Percentiles rank a stretch among this genome's conserved stretches.
phyloP scores from a whole-genome alignment of 1,140 invertebrate species.

The Episyrphus balteatus region DNA sequence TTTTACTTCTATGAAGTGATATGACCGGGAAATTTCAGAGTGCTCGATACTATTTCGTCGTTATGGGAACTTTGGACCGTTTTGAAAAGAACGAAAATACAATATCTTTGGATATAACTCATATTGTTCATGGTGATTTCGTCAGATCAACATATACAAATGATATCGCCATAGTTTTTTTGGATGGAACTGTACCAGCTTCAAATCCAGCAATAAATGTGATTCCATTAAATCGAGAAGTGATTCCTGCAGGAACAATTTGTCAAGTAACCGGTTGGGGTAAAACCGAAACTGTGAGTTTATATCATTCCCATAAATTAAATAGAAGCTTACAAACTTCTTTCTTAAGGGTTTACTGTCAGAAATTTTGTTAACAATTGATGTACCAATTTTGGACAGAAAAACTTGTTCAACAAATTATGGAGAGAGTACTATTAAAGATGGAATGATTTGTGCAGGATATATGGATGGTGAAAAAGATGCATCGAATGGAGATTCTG shows the following conservation, averaged over 20 bases:
- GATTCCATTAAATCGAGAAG: slow-evolving; percentile 10
- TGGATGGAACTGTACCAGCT: slow-evolving; percentile 18
- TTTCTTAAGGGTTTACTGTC: slow-evolving; percentile 10
- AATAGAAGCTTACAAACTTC: background rate
- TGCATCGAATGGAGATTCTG: slow-evolving; percentile 42
- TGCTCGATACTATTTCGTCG: slow-evolving; percentile 19
- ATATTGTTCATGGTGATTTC: background rate
- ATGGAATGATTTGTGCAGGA: slow-evolving; percentile 31
- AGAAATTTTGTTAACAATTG: slow-evolving; percentile 21
- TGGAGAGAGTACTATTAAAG: slow-evolving; percentile 4
- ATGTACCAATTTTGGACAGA: slow-evolving; percentile 20
- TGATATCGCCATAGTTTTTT: slow-evolving; percentile 19
- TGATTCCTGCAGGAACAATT: slow-evolving; percentile 5
- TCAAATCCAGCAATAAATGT: slow-evolving; percentile 21
- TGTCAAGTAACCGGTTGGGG: slow-evolving; percentile 33
- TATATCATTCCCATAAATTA: no score
- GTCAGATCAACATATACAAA: slow-evolving; percentile 12
- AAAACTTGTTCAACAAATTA: slow-evolving; percentile 13
- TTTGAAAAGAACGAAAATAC: slow-evolving; percentile 13
- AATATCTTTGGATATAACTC: background rate
- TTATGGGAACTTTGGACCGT: slow-evolving; percentile 32
- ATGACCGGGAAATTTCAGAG: slow-evolving; percentile 9
- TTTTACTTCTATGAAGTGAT: background rate
- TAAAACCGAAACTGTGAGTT: slow-evolving; percentile 13
- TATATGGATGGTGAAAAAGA: slow-evolving; percentile 23